These are phyloP conservation scores for Incurvaria masculella DNA, from an alignment of 2,888 invertebrate genomes.

Conservation along the genomic window DNA sequence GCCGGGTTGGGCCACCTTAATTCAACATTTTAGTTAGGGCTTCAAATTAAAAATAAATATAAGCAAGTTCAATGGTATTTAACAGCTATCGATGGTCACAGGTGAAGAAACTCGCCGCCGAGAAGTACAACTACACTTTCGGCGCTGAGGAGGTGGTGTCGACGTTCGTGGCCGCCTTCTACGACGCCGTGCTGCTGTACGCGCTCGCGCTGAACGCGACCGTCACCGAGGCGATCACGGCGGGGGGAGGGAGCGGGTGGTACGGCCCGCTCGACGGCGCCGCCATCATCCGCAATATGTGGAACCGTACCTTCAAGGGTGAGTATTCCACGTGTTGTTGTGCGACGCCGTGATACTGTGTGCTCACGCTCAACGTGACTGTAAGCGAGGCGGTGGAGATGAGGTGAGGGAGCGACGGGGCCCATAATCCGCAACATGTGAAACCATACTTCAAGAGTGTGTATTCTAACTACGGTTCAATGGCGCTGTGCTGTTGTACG, in stretches of 20 bases:
- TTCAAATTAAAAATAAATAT: no score
- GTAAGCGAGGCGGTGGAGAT: no score
- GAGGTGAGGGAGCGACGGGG: no score
- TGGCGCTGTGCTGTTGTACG: slow-evolving; percentile 93
- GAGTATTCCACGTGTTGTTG: background rate
- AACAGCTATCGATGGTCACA: no score
- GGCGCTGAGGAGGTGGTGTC: slow-evolving; percentile 77
- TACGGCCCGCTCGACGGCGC: slow-evolving; percentile 70
- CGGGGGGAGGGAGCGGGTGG: slow-evolving; percentile 37
- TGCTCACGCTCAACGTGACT: no score
- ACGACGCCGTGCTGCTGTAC: slow-evolving; percentile 94
- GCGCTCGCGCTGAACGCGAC: slow-evolving; percentile 89
- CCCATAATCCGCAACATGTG: no score
- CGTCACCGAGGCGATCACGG: slow-evolving; percentile 47
- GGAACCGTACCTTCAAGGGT: slow-evolving; percentile 85
- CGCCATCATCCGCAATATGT: slow-evolving; percentile 81
- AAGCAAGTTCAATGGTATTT: no score
- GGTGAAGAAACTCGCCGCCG: slow-evolving; percentile 66
- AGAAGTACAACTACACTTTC: slow-evolving; percentile 70
- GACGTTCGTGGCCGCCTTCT: slow-evolving; percentile 92
- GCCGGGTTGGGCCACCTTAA: no score
- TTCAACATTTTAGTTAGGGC: no score
- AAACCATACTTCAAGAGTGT: no score
- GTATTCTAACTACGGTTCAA: no score
- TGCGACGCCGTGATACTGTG: slow-evolving; percentile 12